Conservation (phyloP, 2,888 invertebrate species). For the Xylocampa areola region DNA sequence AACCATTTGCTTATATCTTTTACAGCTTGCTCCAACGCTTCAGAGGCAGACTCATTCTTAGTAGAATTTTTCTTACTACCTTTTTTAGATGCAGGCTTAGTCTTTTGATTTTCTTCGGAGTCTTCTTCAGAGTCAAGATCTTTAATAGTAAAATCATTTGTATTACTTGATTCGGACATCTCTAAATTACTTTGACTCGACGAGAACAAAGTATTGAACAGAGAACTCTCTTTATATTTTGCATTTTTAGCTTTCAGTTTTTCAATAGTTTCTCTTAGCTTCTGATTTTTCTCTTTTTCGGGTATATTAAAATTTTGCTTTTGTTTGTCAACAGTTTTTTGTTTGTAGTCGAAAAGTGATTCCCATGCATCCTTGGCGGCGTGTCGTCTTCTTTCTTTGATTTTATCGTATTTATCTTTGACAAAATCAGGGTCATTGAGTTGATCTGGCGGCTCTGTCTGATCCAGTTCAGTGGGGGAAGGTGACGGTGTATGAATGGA, state of each 20-base stretch:
- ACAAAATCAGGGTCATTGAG: conserved; percentile 79
- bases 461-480: conserved; percentile 75
- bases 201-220: conserved; percentile 77
- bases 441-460: conserved; percentile 64
- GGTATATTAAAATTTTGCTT: conserved; percentile 76
- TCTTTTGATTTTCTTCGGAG: conserved; percentile 62
- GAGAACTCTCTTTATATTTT: conserved; percentile 81
- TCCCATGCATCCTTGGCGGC: conserved; percentile 86
- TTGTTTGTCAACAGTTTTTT: conserved; percentile 80
- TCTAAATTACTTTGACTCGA: conserved; percentile 68
- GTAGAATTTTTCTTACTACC: conserved; percentile 82
- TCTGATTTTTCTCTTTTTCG: conserved; percentile 87
- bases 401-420: conserved; percentile 91
- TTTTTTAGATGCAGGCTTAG: conserved; percentile 74
- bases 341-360: conserved; percentile 83
- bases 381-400: conserved; percentile 90
- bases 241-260: conserved; percentile 91
- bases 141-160: conserved; percentile 66
- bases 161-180: conserved; percentile 66
- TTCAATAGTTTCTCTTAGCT: conserved; percentile 90
- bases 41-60: conserved; percentile 90
- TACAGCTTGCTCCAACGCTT: conserved; percentile 91
- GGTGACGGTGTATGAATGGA: conserved; percentile 84
- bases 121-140: conserved; percentile 68
- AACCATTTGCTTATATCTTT: conserved; percentile 97